Evolutionary conservation across 92 coral and sea anemone species (phyloP).

Genomic region (Bergia puertoricense): DNA sequence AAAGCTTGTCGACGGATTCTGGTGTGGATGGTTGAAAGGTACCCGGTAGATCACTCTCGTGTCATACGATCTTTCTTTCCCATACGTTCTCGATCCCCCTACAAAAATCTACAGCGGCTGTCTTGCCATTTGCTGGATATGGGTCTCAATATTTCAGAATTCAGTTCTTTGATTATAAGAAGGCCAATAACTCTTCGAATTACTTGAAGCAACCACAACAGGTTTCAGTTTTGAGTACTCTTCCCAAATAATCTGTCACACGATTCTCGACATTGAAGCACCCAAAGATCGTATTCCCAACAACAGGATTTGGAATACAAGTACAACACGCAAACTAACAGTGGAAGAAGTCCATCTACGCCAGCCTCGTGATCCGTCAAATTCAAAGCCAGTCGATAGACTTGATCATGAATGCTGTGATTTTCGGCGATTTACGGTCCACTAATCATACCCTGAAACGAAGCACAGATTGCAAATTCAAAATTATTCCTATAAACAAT

Average conservation of each 20-base stretch:
- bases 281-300: not conserved
- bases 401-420: constrained; percentile 21
- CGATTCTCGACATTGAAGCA: constrained; percentile 17
- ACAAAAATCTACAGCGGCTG: not conserved
- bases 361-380: not conserved
- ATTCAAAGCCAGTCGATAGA: not conserved
- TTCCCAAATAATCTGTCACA: constrained; percentile 8
- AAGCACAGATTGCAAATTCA: constrained; percentile 37
- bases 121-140: not conserved
- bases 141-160: not conserved
- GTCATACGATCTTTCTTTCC: constrained; percentile 1
- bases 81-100: not conserved
- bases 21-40: constrained; percentile 27
- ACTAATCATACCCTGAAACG: constrained; percentile 43
- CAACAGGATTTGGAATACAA: not conserved
- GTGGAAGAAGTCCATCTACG: not conserved
- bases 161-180: not conserved
- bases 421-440: constrained; percentile 43
- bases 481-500: constrained; percentile 39
- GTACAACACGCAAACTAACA: constrained; percentile 1
- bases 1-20: constrained; percentile 26
- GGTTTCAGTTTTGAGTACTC: constrained; percentile 21
- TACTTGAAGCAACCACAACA: constrained; percentile 17
- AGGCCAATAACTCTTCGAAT: not conserved
- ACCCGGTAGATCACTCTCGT: constrained; percentile 16